A percentile compares a stretch with the other conserved stretches of the same genome.
Evolutionary conservation across 2,113 vertebrate genomes (phyloP).

Genomic region (Thunnus maccoyii): DNA sequence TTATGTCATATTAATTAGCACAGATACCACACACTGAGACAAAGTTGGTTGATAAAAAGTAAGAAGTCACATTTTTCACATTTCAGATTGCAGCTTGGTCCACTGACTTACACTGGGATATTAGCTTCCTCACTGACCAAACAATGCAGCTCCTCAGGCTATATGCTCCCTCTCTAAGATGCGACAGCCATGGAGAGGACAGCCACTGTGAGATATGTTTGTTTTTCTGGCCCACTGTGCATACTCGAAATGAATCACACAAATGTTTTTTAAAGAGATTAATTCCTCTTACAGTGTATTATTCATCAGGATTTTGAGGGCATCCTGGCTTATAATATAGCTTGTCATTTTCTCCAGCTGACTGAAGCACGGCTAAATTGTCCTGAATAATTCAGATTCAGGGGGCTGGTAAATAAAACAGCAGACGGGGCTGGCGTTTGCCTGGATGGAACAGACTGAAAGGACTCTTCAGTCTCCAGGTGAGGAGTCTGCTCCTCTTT

Average conservation of each 20-base stretch:
- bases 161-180: constrained; percentile 2
- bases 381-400: constrained; percentile 85
- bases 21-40: constrained; percentile 15
- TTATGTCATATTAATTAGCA: constrained; percentile 64
- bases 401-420: constrained; percentile 80
- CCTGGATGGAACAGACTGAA: constrained; percentile 67
- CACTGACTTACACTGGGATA: constrained; percentile 8
- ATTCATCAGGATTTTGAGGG: constrained; percentile 79
- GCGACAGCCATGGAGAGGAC: constrained; percentile 13
- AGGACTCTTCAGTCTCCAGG: constrained; percentile 74
- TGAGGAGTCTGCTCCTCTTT: constrained; percentile 72
- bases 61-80: neutral
- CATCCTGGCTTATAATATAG: constrained; percentile 77
- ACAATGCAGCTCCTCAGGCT: constrained; percentile 45
- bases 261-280: constrained; percentile 80
- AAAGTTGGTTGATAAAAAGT: constrained; percentile 3
- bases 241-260: constrained; percentile 66
- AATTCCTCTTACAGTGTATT: constrained; percentile 79
- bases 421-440: constrained; percentile 60
- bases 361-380: constrained; percentile 82
- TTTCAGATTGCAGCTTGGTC: constrained; percentile 21
- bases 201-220: constrained; percentile 35
- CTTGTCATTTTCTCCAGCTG: constrained; percentile 76
- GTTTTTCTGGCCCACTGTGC: constrained; percentile 41
- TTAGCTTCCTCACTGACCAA: constrained; percentile 54